phyloP scores from a whole-genome alignment of 1,140 invertebrate species.

The Zophobas morio region DNA sequence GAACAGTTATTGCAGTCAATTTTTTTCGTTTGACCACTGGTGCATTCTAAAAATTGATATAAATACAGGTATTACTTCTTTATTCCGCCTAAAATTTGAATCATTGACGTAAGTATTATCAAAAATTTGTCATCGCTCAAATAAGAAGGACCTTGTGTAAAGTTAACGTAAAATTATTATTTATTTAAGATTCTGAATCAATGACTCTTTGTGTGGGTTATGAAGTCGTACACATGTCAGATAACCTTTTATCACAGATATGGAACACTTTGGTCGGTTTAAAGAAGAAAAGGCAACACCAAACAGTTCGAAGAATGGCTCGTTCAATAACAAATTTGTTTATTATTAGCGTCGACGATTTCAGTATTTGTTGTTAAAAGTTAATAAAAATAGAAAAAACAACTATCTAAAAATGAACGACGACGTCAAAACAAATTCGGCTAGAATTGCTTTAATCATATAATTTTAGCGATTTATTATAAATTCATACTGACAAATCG shows the following conservation, averaged over 20 bases:
- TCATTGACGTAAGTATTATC: conserved; percentile 3
- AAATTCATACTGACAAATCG: too few relatives aligned
- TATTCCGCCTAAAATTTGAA: too few relatives aligned
- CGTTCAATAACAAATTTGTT: too few relatives aligned
- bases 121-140: not conserved
- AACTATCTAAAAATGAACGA: too few relatives aligned
- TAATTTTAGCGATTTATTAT: too few relatives aligned
- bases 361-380: too few relatives aligned
- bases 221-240: conserved; percentile 2
- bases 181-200: conserved; percentile 36
- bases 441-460: too few relatives aligned
- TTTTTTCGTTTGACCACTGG: not conserved
- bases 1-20: not conserved
- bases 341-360: too few relatives aligned
- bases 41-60: not conserved
- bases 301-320: conserved; percentile 9
- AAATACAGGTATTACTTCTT: too few relatives aligned
- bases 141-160: conserved; percentile 1
- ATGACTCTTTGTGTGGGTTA: conserved; percentile 36
- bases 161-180: not conserved
- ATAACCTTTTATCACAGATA: conserved; percentile 39
- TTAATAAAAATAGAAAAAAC: too few relatives aligned
- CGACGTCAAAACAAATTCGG: too few relatives aligned
- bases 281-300: not conserved
- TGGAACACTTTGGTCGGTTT: conserved; percentile 11